Base-by-base conservation (phyloP, 2,113 vertebrate species). In the Spheniscus mendiculus region DNA sequence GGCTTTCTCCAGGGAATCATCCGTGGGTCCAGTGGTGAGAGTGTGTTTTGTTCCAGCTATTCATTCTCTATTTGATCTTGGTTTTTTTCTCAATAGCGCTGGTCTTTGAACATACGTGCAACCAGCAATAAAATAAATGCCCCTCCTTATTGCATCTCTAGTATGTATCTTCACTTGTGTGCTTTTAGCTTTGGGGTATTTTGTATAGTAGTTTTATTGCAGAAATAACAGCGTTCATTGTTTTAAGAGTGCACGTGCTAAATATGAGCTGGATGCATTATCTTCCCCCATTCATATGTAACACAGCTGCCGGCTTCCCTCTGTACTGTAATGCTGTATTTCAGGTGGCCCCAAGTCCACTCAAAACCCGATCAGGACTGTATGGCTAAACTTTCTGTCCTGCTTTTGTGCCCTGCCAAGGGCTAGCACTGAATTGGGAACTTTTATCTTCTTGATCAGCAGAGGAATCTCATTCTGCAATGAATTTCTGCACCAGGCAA, bases 181-280 rank as follows among this genome's bases (percentile, higher is more conserved):
- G 72, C 66, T 52, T 80, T 36, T 12, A 66, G 59, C 85, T 65
- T 6, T 11, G 36, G 69, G 16, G 3, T 23, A 2, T 42, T 25
- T 22, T 5, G 8, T 17, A 3, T 29, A 26, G 7, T 7, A 22
- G n/a, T n/a, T n/a, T n/a, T n/a, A n/a, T 15, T 61, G 50, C 23
- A 61, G 21, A 8, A 82, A 9, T 5, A 13, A 0, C 42, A 7
- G 3, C 0, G 1, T 13, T 21, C 4, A 3, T 11, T 21, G 44
- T 42, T 85, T 15, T 1, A 15, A 11, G 49, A 53, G 59, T 0
- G 36, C n/a, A 11, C 8, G 1, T 18, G 47, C 30, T 4, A 7
- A 9, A 3, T 5, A 1, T 1, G 49, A 45, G 55, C 44, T 65
- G 52, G 14, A 5, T 10, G 45, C 1, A 2, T 17, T 9, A 4